Evolutionary conservation across 2,797 vertebrate genomes (phyloP).

Genomic region (Uromys caudimaculatus): DNA sequence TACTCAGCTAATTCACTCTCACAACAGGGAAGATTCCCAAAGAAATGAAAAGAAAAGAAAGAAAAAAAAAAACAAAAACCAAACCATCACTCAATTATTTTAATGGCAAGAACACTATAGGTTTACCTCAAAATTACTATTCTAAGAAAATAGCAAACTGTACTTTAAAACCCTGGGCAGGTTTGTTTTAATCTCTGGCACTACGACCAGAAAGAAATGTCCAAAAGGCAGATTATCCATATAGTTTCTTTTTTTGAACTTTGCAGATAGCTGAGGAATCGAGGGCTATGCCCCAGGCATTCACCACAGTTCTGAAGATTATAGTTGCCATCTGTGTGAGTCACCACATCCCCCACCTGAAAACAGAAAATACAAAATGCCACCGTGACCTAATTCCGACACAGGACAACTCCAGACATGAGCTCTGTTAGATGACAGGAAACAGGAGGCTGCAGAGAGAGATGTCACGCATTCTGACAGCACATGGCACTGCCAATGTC

Average conservation of each 20-base stretch:
- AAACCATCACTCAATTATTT: not conserved
- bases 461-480: not conserved
- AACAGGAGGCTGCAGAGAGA: conserved; percentile 9
- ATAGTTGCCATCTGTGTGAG: conserved; percentile 28
- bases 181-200: conserved; percentile 60
- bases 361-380: conserved; percentile 17
- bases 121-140: not conserved
- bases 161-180: not conserved
- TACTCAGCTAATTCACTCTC: not conserved
- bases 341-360: conserved; percentile 35
- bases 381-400: conserved; percentile 19
- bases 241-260: conserved; percentile 22
- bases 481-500: not conserved
- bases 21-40: not conserved
- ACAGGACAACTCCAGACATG: not conserved
- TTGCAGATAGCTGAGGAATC: conserved; percentile 44
- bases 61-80: no score
- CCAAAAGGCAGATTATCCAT: conserved; percentile 46
- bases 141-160: not conserved
- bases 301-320: conserved; percentile 41
- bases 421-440: not conserved
- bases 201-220: conserved; percentile 9
- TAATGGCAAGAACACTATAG: conserved; percentile 22
- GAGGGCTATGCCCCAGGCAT: conserved; percentile 59
- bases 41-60: not conserved